Percentiles rank a stretch among this genome's conserved stretches.
These are phyloP conservation scores for Pyrrhosoma nymphula DNA, from an alignment of 2,888 invertebrate species.

Conservation along the genomic window DNA sequence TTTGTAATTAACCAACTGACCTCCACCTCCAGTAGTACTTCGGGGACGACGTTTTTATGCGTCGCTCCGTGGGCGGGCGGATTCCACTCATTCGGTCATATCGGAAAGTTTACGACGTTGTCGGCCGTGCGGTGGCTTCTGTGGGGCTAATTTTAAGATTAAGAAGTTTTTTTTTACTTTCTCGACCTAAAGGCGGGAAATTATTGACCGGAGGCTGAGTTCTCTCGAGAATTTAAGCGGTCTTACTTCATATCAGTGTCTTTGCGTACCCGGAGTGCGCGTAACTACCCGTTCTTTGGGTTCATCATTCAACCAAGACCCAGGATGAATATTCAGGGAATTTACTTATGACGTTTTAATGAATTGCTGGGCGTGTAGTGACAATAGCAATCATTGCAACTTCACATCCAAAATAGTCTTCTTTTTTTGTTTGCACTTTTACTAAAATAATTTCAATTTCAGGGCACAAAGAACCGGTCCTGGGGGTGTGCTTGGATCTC, in stretches of 20 bases:
- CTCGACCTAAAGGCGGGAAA: not conserved
- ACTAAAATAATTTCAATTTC: no score
- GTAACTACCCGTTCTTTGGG: not conserved
- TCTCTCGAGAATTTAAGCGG: not conserved
- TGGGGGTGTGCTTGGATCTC: no score
- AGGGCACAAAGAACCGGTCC: no score
- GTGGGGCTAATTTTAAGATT: not conserved
- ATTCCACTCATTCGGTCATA: conserved; percentile 14
- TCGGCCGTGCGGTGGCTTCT: not conserved
- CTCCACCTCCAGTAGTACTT: not conserved
- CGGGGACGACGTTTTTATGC: not conserved
- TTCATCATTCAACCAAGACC: no score
- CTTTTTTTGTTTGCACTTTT: no score
- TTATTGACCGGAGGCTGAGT: not conserved
- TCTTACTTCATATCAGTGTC: not conserved
- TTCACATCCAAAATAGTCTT: no score
- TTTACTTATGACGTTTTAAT: no score
- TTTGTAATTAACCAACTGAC: not conserved
- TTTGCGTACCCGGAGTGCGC: not conserved
- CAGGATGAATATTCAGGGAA: no score
- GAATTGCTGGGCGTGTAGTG: no score
- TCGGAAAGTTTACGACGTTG: conserved; percentile 2
- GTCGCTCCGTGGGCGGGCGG: not conserved
- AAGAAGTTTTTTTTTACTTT: not conserved
- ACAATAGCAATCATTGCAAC: no score